Base-by-base conservation (phyloP, 1,140 invertebrate species). In the Mya arenaria region DNA sequence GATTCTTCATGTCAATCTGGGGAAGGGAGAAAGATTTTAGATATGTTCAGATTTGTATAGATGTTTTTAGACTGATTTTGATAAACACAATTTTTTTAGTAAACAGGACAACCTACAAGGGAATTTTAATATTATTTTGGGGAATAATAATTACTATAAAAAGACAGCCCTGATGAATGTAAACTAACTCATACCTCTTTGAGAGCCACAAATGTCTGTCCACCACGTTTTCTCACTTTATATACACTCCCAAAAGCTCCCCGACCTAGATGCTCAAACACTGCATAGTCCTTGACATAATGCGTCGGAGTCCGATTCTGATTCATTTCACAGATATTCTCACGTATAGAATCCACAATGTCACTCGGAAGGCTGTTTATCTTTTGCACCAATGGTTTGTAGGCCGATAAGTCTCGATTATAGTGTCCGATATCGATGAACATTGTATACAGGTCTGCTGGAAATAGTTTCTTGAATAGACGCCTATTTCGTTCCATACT, bases 101-200 rank as follows among this genome's bases (percentile, higher is more conserved):
- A n/a, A n/a, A n/a, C n/a, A n/a, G n/a, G n/a, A n/a, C n/a, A n/a
- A n/a, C n/a, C n/a, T n/a, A n/a, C n/a, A n/a, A n/a, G n/a, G n/a
- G n/a, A n/a, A n/a, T n/a, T n/a, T n/a, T n/a, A n/a, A n/a, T n/a
- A n/a, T n/a, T n/a, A n/a, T n/a, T n/a, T n/a, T n/a, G n/a, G n/a
- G n/a, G n/a, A n/a, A n/a, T n/a, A n/a, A n/a, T n/a, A n/a, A n/a
- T n/a, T n/a, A n/a, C n/a, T n/a, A 48, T 13, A 52, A 13, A 13
- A 52, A 41, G 37, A 52, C n/a, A 36, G 48, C 30, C 19, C 30
- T n/a, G n/a, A n/a, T n/a, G n/a, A n/a, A n/a, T n/a, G n/a, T n/a
- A n/a, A n/a, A n/a, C n/a, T n/a, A n/a, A n/a, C n/a, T n/a, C 82
- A 83, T 85, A 93, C 92, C 89, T 94, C 93, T 89, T 94, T 94